A percentile compares a stretch with the other conserved stretches of the same genome.
These are phyloP conservation scores for Raja brachyura DNA, from an alignment of 2,113 vertebrate genomes.

Conservation along the genomic window DNA sequence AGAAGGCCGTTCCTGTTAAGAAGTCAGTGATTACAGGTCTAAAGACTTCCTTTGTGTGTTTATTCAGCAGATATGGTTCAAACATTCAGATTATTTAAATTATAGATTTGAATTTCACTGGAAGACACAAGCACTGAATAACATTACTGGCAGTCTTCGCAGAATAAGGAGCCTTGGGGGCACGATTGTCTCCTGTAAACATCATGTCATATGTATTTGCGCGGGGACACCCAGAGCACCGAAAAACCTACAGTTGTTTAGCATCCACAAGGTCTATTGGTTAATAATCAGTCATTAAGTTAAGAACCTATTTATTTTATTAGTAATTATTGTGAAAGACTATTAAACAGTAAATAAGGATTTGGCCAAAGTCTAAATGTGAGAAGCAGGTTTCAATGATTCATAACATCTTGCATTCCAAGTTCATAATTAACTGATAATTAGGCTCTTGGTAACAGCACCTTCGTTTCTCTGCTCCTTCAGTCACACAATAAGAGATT, in stretches of 20 bases:
- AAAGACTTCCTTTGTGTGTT: constrained; percentile 91
- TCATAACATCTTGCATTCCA: constrained; percentile 58
- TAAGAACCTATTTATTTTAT: constrained; percentile 79
- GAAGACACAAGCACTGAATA: constrained; percentile 75
- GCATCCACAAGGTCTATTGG: constrained; percentile 67
- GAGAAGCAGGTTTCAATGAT: constrained; percentile 59
- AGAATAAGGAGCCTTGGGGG: constrained; percentile 69
- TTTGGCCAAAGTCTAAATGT: constrained; percentile 70
- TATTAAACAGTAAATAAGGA: constrained; percentile 54
- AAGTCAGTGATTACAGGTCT: constrained; percentile 87
- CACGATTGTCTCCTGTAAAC: constrained; percentile 74
- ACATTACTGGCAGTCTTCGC: constrained; percentile 72
- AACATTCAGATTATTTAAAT: constrained; percentile 93
- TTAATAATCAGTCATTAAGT: constrained; percentile 79
- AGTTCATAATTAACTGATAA: constrained; percentile 82
- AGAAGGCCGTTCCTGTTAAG: constrained; percentile 71
- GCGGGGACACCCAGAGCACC: constrained; percentile 56
- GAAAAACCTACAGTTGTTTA: constrained; percentile 51
- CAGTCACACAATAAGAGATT: constrained; percentile 68
- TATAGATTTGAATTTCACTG: constrained; percentile 86
- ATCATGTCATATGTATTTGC: constrained; percentile 64
- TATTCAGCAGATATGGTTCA: constrained; percentile 91
- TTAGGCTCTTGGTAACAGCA: constrained; percentile 66
- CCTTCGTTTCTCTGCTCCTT: constrained; percentile 65
- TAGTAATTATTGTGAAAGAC: constrained; percentile 75